Evolutionary conservation across 2,888 invertebrate species (phyloP), one percentile per base, ranked within the genome.

Genomic region (Cheilosia vernalis): DNA sequence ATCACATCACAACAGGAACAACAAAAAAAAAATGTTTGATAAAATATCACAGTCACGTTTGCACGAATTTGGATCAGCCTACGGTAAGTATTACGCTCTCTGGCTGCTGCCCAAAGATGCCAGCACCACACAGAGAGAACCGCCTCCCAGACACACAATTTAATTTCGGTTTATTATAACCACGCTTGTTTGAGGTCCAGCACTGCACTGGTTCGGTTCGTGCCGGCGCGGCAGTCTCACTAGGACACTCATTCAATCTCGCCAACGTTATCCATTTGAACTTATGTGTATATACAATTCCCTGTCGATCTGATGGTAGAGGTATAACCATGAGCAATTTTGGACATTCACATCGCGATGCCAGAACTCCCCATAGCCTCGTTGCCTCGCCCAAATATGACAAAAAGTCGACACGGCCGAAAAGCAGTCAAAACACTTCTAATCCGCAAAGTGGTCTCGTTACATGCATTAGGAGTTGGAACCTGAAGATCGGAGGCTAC

Each of bases 11-110:
- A 27, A 27, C 27, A 9, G 9, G 6, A 30, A 30, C 7, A 55
- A 49, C 73, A 74, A 66, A 64, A 53, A 66, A 64, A 53, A 74
- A 72, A 64, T 33, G 81, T 64, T 82, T 86, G 82, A 86, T 82
- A 73, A 77, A 86, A 86, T 86, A 86, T 86, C 86, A 82, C 58
- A 86, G 86, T 86, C 86, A 86, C 86, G 86, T 82, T 86, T 86
- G 82, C 86, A 86, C 86, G 86, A 86, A 86, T 86, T 82, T 82
- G 85, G 81, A 85, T 85, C 85, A 81, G 70, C 76, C 85, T 84
- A 84, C 74, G 84, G 84, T 80, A 69, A 74, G 64, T 79, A 84
- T 78, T 83, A 83, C 67, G 83, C 73, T 78, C 63, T 40, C 24
- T 33, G 17, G 53, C 24, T 42, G 21, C 60, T 30, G 76, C 19